Percentiles rank a stretch among this genome's conserved stretches.
Conservation (phyloP, 2,888 invertebrate species). For the Byasa hedistus region DNA sequence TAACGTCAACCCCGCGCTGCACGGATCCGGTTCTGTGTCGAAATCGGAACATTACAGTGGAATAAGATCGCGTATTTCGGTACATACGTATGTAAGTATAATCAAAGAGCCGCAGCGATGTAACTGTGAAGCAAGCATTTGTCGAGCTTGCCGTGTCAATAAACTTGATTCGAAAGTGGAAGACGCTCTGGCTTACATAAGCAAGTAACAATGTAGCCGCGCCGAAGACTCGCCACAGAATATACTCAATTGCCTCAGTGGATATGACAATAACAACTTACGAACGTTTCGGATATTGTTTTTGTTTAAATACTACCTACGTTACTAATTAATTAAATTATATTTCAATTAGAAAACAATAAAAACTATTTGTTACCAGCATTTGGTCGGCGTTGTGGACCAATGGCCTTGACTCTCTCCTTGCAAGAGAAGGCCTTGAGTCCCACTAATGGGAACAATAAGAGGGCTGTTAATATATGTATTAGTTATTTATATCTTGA, state of each 20-base stretch:
- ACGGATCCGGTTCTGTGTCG: slow-evolving; percentile 41
- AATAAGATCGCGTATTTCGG: slow-evolving; percentile 52
- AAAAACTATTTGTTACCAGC: too few species aligned
- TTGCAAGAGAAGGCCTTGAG: too few species aligned
- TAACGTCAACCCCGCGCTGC: slow-evolving; percentile 39
- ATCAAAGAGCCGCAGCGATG: slow-evolving; percentile 69
- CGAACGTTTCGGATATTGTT: neutral
- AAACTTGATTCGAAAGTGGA: slow-evolving; percentile 81
- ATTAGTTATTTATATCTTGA: too few species aligned
- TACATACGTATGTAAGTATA: slow-evolving; percentile 45
- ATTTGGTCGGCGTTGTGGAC: too few species aligned
- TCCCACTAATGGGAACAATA: too few species aligned
- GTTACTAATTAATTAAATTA: too few species aligned
- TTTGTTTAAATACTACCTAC: too few species aligned
- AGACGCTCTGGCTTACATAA: slow-evolving; percentile 79
- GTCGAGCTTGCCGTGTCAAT: slow-evolving; percentile 79
- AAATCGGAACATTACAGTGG: slow-evolving; percentile 47
- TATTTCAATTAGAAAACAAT: too few species aligned
- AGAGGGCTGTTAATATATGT: too few species aligned
- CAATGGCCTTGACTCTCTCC: too few species aligned
- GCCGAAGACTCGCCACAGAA: slow-evolving; percentile 41
- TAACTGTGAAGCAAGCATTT: slow-evolving; percentile 75
- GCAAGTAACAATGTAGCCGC: slow-evolving; percentile 71
- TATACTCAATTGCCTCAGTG: slow-evolving; percentile 32
- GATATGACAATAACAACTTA: slow-evolving; percentile 13